Conservation (phyloP, 2,113 vertebrate genomes). For the Empidonax alnorum region DNA sequence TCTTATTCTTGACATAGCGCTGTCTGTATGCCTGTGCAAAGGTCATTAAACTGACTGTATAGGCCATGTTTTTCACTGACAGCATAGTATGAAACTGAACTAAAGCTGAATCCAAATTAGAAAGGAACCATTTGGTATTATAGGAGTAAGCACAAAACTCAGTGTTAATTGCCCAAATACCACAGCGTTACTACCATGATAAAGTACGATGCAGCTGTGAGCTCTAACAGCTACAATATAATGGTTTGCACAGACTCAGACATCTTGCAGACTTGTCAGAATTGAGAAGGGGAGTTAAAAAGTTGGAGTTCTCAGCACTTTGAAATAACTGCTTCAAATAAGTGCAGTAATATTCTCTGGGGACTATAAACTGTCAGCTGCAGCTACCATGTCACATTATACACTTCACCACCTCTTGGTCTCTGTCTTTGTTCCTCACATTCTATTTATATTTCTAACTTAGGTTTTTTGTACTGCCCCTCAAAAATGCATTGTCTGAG, state of each 20-base stretch:
- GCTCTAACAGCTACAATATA: background rate
- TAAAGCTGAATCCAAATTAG: background rate
- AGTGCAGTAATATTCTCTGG: background rate
- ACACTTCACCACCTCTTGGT: background rate
- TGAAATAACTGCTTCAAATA: background rate
- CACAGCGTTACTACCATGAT: background rate
- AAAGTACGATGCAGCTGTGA: background rate
- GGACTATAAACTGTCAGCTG: background rate
- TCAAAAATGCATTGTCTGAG: background rate
- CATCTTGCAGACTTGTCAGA: background rate
- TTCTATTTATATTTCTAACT: background rate
- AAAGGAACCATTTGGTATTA: background rate
- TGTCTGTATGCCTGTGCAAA: background rate
- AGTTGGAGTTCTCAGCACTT: background rate
- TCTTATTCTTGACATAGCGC: background rate
- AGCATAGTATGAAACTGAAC: background rate
- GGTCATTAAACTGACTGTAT: background rate
- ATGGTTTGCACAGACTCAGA: background rate
- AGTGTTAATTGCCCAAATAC: background rate
- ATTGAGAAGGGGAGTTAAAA: background rate
- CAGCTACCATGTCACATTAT: background rate
- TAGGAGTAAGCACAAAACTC: background rate
- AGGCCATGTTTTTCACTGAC: background rate
- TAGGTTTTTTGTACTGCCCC: background rate
- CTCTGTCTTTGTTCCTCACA: background rate